Evolutionary conservation across 2,888 invertebrate species (phyloP), one percentile per base, ranked within the genome.

Genomic region (Parnassius apollo): DNA sequence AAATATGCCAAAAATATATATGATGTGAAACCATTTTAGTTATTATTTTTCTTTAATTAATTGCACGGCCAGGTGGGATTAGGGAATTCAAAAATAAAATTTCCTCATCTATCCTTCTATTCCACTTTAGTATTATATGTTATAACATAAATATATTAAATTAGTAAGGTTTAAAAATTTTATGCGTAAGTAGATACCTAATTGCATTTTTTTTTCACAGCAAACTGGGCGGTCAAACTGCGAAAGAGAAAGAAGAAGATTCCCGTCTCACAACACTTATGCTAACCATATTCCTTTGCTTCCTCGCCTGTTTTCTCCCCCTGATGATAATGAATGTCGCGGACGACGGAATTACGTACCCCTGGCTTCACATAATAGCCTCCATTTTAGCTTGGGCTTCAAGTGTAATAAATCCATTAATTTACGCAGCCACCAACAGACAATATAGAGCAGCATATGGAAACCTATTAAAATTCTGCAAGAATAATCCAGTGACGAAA

Each of bases 341-440:
- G 12, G 97, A 97, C 80, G 97, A 97, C 78, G 93, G 95, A 67
- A 94, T 95, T 65, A 76, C 65, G 4, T 94, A 93, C 73, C 97
- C 97, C 3, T 93, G 94, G 85, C 84, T 97, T 0, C 97, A 98
- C 79, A 95, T 97, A 66, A 91, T 97, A 61, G 96, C 97, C 0
- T 97, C 97, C 0, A 94, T 97, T 59, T 91, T 97, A 68, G 97
- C 97, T 0, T 98, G 98, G 97, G 96, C 96, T 0, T 97, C 97
- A 0, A 96, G 97, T 65, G 97, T 97, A 58, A 93, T 97, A 70
- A 98, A 98, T 86, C 98, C 98, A 0, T 93, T 98, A 67, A 97
- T 98, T 69, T 98, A 98, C 86, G 97, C 97, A 3, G 96, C 96
- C 9, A 97, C 97, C 71, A 98, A 97, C 82, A 93, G 96, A 68